Conservation (phyloP, 2,113 vertebrate species). For the Boulengeromyrus knoepffleri region DNA sequence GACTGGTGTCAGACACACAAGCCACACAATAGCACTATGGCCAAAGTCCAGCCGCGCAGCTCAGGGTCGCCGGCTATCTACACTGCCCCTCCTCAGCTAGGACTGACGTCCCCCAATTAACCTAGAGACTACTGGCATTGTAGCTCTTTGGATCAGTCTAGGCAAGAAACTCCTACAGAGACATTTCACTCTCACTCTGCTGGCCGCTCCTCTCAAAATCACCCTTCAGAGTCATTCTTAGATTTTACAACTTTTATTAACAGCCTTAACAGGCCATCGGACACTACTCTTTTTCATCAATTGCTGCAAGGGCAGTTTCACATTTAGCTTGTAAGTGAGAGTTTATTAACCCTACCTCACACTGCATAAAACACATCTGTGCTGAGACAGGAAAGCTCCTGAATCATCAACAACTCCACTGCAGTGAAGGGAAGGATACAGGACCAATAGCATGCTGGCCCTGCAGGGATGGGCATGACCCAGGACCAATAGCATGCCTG, state of each 20-base stretch:
- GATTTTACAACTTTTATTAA: neutral
- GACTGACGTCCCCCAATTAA: neutral
- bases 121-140: neutral
- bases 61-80: neutral
- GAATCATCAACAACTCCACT: neutral
- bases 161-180: neutral
- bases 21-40: conserved; percentile 22
- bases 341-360: neutral
- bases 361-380: neutral
- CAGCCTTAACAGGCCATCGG: neutral
- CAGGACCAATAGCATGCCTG: neutral
- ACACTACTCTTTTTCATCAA: neutral
- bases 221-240: neutral
- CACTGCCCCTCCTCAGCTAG: neutral
- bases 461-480: neutral
- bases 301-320: neutral
- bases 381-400: neutral
- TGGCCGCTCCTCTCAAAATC: neutral
- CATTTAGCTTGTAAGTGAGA: neutral
- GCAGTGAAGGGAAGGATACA: neutral
- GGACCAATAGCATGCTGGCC: neutral
- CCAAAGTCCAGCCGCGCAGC: neutral
- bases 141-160: neutral
- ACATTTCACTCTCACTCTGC: neutral
- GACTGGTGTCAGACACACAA: conserved; percentile 38